Percentiles rank a stretch among this genome's conserved stretches.
These are phyloP conservation scores for Eustalomyia histrio DNA, from an alignment of 2,888 invertebrate species.

Conservation along the genomic window DNA sequence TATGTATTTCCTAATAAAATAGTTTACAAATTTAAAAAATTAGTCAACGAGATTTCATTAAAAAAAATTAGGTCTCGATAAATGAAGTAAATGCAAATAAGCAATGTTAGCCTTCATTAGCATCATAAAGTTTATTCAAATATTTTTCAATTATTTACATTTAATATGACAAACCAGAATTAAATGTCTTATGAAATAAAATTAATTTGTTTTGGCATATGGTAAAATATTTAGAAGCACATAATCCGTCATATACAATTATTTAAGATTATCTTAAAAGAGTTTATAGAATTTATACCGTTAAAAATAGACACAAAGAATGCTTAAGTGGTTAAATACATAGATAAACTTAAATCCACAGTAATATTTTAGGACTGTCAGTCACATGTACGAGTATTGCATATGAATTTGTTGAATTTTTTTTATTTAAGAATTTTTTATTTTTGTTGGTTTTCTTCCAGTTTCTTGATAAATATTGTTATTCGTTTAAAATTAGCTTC, in stretches of 20 bases:
- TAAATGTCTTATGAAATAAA: neutral
- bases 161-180: neutral
- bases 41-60: neutral
- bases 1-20: neutral
- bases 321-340: neutral
- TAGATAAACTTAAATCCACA: neutral
- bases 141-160: neutral
- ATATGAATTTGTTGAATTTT: neutral
- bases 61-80: neutral
- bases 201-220: neutral
- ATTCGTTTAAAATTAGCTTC: too few species aligned
- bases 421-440: neutral
- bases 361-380: constrained; percentile 30
- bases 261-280: neutral
- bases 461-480: too few species aligned
- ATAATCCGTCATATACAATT: neutral
- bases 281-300: neutral
- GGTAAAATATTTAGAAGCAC: neutral
- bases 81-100: neutral
- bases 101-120: too few species aligned
- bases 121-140: too few species aligned
- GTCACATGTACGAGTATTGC: constrained; percentile 6
- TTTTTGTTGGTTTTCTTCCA: too few species aligned
- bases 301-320: constrained; percentile 4
- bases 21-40: neutral